Evolutionary conservation across 2,888 invertebrate species (phyloP).

Genomic region (Brenthis ino): DNA sequence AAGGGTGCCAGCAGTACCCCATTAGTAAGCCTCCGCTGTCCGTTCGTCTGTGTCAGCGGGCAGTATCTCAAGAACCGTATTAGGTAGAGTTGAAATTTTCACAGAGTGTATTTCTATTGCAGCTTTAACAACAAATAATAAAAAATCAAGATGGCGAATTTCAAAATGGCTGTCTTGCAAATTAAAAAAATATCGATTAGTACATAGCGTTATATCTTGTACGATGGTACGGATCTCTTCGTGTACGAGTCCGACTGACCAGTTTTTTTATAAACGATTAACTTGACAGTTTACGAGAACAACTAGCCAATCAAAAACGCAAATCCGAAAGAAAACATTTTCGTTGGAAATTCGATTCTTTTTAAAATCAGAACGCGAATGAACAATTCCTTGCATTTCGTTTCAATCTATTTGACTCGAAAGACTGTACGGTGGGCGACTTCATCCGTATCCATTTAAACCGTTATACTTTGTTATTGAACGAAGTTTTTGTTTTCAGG

Average conservation of each 20-base stretch:
- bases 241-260: not conserved
- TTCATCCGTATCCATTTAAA: not conserved
- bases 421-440: slow-evolving; percentile 19
- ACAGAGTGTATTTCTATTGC: no score
- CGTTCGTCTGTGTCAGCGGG: no score
- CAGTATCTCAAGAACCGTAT: no score
- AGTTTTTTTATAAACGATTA: not conserved
- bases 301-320: slow-evolving; percentile 22
- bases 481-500: not conserved
- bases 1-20: no score
- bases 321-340: slow-evolving; percentile 26
- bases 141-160: no score
- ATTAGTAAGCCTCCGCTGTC: no score
- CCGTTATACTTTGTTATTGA: not conserved
- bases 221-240: not conserved
- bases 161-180: no score
- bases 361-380: slow-evolving; percentile 50
- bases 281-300: not conserved
- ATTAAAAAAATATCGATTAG: no score
- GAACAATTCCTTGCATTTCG: slow-evolving; percentile 60
- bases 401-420: slow-evolving; percentile 45
- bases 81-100: no score
- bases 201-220: no score
- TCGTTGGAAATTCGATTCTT: slow-evolving; percentile 42
- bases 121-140: no score